A percentile compares a stretch with the other conserved stretches of the same genome.
Evolutionary conservation across 1,140 invertebrate genomes (phyloP).

Genomic region (Cherax quadricarinatus): DNA sequence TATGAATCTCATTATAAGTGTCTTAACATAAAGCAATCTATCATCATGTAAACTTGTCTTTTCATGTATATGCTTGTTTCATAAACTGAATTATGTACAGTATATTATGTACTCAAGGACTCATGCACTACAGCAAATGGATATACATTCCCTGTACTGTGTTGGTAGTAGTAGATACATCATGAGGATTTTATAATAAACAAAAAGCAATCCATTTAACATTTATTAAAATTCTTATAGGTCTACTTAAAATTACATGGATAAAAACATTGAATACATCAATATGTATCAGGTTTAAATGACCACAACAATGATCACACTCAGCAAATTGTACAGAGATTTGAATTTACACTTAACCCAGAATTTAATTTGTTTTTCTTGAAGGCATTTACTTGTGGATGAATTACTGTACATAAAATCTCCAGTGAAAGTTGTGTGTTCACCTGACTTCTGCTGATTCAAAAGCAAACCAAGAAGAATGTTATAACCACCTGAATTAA

Average conservation of each 20-base stretch:
- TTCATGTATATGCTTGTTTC: not conserved
- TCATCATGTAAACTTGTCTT: not conserved
- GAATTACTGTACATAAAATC: not conserved
- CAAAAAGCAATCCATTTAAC: constrained; percentile 47
- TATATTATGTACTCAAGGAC: not conserved
- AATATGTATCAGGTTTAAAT: constrained; percentile 40
- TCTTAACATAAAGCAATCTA: not conserved
- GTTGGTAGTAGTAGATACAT: constrained; percentile 51
- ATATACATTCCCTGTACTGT: not conserved
- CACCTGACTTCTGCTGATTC: not conserved
- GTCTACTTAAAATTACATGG: constrained; percentile 68
- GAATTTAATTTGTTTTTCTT: not conserved
- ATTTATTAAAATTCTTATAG: constrained; percentile 70
- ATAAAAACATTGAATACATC: constrained; percentile 64
- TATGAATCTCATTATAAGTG: not conserved
- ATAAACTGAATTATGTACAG: not conserved
- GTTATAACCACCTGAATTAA: not conserved
- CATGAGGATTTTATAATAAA: constrained; percentile 49
- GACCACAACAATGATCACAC: constrained; percentile 57
- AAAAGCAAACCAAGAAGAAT: not conserved
- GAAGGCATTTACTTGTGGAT: not conserved
- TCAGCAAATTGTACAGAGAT: constrained; percentile 32
- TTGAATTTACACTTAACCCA: constrained; percentile 25
- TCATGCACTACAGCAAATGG: constrained; percentile 30
- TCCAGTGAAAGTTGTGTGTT: not conserved